phyloP scores from a whole-genome alignment of 2,888 invertebrate species.

The Andrena marginata region DNA sequence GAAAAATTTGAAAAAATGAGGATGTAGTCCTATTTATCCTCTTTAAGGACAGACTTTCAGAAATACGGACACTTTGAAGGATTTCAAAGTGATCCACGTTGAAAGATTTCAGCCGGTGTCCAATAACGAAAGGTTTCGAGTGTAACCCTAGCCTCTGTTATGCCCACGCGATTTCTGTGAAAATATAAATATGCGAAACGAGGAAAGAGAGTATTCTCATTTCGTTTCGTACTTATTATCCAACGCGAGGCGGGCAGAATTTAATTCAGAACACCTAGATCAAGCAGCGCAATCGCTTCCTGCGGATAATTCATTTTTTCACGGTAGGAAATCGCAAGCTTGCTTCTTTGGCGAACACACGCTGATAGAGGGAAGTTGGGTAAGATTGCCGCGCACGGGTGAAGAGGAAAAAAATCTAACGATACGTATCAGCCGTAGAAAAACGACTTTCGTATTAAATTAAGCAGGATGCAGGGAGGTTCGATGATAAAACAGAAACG shows the following conservation, averaged over 20 bases:
- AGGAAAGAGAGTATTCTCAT: too few relatives aligned
- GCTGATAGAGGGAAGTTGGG: constrained; percentile 12
- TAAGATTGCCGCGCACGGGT: not conserved
- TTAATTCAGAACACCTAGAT: not conserved
- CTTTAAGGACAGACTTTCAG: too few relatives aligned
- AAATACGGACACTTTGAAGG: too few relatives aligned
- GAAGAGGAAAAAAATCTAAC: not conserved
- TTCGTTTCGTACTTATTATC: not conserved
- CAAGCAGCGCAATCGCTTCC: constrained; percentile 1
- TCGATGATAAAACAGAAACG: constrained; percentile 49
- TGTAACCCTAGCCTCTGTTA: constrained; percentile 10
- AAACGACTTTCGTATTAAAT: constrained; percentile 15
- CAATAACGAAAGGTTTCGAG: constrained; percentile 42
- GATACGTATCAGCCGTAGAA: constrained; percentile 11
- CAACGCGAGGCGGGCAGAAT: not conserved
- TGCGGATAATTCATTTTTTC: constrained; percentile 25
- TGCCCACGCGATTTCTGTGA: constrained; percentile 1
- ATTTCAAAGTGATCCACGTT: too few relatives aligned
- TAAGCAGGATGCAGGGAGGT: constrained; percentile 10
- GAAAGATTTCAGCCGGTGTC: constrained; percentile 14
- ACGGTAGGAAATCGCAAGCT: constrained; percentile 1
- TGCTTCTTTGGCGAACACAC: not conserved
- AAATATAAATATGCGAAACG: too few relatives aligned
- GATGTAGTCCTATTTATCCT: too few relatives aligned
- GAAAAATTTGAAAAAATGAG: too few relatives aligned